A percentile compares a stretch with the other conserved stretches of the same genome.
Evolutionary conservation across 2,888 invertebrate species (phyloP).

Genomic region (Argyresthia goedartella): DNA sequence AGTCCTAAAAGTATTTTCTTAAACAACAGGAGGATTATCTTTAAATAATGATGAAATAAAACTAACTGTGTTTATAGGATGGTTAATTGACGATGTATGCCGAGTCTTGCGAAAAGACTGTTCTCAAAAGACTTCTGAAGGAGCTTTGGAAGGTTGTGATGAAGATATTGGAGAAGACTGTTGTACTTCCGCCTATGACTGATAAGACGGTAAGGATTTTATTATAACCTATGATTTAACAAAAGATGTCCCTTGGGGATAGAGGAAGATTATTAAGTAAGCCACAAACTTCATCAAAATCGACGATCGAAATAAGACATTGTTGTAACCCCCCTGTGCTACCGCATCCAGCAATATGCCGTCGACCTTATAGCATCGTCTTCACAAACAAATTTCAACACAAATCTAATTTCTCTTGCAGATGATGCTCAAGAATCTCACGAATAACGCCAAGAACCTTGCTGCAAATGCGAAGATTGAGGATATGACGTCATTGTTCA

Average conservation of each 20-base stretch:
- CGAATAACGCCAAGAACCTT: conserved; percentile 92
- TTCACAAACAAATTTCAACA: no score
- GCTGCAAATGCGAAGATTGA: conserved; percentile 98
- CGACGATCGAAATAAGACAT: no score
- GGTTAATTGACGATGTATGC: conserved; percentile 94
- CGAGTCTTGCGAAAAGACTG: conserved; percentile 98
- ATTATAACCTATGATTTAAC: background rate
- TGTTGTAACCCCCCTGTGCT: no score
- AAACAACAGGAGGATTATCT: no score
- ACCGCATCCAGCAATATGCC: no score
- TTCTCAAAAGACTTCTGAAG: conserved; percentile 96
- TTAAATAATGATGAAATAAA: no score
- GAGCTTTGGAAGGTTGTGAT: conserved; percentile 99
- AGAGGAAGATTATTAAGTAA: no score
- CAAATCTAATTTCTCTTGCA: conserved; percentile 36
- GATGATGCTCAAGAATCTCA: conserved; percentile 95
- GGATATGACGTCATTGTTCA: conserved; percentile 96
- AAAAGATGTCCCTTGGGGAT: no score
- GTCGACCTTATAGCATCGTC: no score
- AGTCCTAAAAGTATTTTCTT: no score
- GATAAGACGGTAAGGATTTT: conserved; percentile 85
- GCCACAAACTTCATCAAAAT: no score
- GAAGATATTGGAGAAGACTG: conserved; percentile 98
- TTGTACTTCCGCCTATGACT: conserved; percentile 97
- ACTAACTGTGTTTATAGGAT: conserved; percentile 63